Conservation (phyloP, 2,888 invertebrate species). For the Drosophila pseudotakahashii region DNA sequence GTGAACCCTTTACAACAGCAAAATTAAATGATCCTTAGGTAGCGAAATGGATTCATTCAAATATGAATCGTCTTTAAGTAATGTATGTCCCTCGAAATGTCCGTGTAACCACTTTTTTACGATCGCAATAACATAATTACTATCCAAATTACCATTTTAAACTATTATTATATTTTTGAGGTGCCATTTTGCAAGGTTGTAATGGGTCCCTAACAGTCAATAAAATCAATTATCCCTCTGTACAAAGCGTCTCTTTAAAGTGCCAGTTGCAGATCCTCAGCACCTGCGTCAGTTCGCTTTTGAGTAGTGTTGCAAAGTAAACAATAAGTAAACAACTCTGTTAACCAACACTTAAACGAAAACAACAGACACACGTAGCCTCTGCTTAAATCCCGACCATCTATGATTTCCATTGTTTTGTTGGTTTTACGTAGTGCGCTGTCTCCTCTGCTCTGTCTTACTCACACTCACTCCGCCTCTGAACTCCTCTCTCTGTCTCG, state of each 20-base stretch:
- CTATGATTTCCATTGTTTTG: slow-evolving; percentile 41
- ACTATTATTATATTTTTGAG: too few species aligned
- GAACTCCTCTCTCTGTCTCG: slow-evolving; percentile 29
- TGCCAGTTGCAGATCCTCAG: slow-evolving; percentile 55
- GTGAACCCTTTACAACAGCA: slow-evolving; percentile 9
- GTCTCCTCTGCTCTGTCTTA: slow-evolving; percentile 36
- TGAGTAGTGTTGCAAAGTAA: slow-evolving; percentile 61
- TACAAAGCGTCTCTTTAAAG: slow-evolving; percentile 60
- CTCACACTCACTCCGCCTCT: slow-evolving; percentile 28
- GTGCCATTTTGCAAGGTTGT: slow-evolving; percentile 7
- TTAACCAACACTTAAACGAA: slow-evolving; percentile 55
- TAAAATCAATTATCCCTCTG: slow-evolving; percentile 48
- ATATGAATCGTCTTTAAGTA: too few species aligned
- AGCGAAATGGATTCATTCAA: not conserved
- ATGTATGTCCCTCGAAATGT: not conserved
- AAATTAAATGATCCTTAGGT: not conserved
- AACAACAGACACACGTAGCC: slow-evolving; percentile 43
- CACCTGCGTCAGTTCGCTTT: slow-evolving; percentile 58
- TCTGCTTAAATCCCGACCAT: slow-evolving; percentile 56
- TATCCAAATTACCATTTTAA: too few species aligned
- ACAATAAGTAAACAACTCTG: slow-evolving; percentile 31
- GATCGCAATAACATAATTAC: too few species aligned
- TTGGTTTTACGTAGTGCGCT: slow-evolving; percentile 64
- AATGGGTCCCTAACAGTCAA: slow-evolving; percentile 10
- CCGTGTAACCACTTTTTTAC: not conserved